Evolutionary conservation across 1,140 invertebrate genomes (phyloP).

Genomic region (Ptiloglossa arizonensis): DNA sequence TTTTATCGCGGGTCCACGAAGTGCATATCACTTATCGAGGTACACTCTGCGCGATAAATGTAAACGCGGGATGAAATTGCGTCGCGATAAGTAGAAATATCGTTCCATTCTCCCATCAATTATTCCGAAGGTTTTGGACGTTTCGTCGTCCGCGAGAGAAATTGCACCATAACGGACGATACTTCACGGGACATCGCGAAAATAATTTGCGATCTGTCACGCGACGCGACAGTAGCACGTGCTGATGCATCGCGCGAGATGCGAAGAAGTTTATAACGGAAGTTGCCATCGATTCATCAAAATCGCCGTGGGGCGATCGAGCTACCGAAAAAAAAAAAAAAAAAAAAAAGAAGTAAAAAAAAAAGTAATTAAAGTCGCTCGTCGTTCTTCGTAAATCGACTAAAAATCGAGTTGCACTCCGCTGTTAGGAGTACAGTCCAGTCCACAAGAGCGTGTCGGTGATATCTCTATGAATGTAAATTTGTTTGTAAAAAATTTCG

Average conservation of each 20-base stretch:
- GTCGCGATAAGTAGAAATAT: neutral
- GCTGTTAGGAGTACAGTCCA: too few relatives aligned
- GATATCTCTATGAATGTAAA: too few relatives aligned
- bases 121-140: neutral
- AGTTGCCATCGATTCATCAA: conserved; percentile 40
- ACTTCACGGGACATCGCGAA: neutral
- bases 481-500: too few relatives aligned
- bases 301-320: conserved; percentile 35
- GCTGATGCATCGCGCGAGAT: conserved; percentile 26
- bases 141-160: conserved; percentile 21
- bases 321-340: neutral
- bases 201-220: conserved; percentile 46
- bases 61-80: too few relatives aligned
- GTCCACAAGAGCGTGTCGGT: too few relatives aligned
- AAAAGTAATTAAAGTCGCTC: neutral
- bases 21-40: too few relatives aligned
- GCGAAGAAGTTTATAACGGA: conserved; percentile 42
- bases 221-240: conserved; percentile 3
- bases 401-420: neutral
- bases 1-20: too few relatives aligned
- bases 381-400: neutral
- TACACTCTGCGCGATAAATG: too few relatives aligned
- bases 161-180: neutral
- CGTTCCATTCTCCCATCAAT: neutral
- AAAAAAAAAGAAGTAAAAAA: neutral